Percentiles rank a stretch among this genome's conserved stretches.
Evolutionary conservation across 2,113 vertebrate species (phyloP).

Genomic region (Strix uralensis): DNA sequence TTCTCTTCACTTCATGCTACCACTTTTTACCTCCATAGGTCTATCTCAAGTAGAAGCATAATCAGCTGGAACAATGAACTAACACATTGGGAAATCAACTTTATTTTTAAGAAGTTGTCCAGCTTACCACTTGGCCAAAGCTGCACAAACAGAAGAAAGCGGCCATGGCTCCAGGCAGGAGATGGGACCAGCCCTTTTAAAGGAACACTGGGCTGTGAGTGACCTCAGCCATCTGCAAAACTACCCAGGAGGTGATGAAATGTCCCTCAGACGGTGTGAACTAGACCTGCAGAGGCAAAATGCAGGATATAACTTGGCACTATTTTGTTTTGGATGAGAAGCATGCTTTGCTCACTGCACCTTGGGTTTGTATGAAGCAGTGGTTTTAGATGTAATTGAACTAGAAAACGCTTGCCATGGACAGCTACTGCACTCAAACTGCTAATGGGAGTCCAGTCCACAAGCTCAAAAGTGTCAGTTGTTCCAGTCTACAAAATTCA

Average conservation of each 20-base stretch:
- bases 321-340: background rate
- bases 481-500: background rate
- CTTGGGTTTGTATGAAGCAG: background rate
- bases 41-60: background rate
- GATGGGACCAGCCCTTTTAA: background rate
- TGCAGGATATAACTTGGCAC: background rate
- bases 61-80: background rate
- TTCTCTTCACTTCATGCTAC: background rate
- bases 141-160: background rate
- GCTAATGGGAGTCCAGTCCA: background rate
- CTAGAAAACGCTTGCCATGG: background rate
- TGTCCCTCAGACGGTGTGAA: fast-evolving
- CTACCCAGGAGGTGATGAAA: background rate
- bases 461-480: background rate
- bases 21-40: background rate
- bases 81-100: background rate
- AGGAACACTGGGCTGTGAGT: background rate
- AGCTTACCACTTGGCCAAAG: background rate
- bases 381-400: background rate
- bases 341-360: background rate
- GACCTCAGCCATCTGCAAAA: background rate
- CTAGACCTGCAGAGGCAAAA: background rate
- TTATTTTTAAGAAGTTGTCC: background rate
- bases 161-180: background rate
- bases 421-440: background rate